phyloP scores from a whole-genome alignment of 2,888 invertebrate genomes.

The Melieria omissa region DNA sequence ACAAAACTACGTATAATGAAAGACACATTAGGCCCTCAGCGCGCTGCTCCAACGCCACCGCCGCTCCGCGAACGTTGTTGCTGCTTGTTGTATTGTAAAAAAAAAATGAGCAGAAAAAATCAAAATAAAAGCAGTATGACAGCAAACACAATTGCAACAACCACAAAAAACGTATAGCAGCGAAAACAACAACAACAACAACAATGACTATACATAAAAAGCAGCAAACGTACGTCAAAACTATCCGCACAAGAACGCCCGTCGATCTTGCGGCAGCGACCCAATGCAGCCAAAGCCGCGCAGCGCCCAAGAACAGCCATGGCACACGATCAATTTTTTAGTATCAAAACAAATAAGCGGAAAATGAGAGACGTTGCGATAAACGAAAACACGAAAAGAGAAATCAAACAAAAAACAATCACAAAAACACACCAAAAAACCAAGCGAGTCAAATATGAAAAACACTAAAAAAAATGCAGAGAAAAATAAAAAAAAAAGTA shows the following conservation, averaged over 20 bases:
- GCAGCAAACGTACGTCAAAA: too few relatives aligned
- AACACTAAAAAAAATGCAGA: too few relatives aligned
- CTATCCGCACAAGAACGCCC: too few relatives aligned
- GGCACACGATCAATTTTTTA: constrained; percentile 22
- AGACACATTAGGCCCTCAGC: too few relatives aligned
- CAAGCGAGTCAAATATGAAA: too few relatives aligned
- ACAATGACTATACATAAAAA: background rate
- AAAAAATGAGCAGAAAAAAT: background rate
- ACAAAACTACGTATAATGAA: background rate
- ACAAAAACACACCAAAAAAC: background rate
- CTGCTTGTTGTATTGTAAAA: background rate
- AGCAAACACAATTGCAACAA: constrained; percentile 5
- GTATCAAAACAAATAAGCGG: constrained; percentile 30
- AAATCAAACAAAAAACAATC: constrained; percentile 25
- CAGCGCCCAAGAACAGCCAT: background rate
- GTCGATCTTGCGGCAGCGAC: background rate
- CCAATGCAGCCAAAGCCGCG: background rate
- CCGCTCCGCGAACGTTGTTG: too few relatives aligned
- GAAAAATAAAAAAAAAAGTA: too few relatives aligned
- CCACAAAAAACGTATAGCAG: background rate
- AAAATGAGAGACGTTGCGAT: constrained; percentile 22
- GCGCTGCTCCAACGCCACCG: too few relatives aligned
- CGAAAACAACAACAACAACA: background rate
- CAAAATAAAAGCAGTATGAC: background rate
- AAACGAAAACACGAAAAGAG: constrained; percentile 9